Base-by-base conservation (phyloP, 2,888 invertebrate species). In the Harpagoxenus sublaevis region DNA sequence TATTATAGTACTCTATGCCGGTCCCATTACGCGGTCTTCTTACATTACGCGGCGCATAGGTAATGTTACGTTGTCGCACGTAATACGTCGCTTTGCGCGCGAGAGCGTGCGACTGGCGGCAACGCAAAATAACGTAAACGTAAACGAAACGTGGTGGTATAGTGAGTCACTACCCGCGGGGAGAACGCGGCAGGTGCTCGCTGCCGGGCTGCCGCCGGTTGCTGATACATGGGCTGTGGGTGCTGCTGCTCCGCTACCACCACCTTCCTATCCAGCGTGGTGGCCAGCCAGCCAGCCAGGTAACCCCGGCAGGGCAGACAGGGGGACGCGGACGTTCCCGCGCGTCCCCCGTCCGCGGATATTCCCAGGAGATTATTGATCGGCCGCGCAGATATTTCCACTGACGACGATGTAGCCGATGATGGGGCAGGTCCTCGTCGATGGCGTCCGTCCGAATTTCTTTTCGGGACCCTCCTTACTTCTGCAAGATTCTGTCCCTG, bases 311-410 rank as follows among this genome's bases (percentile, higher is more conserved):
- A 90, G 91, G 78, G 83, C 73, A 65, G 83, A 85, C 91, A 91
- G 91, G 93, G 92, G 93, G 90, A 92, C n/a, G n/a, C 51, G 18
- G n/a, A n/a, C 23, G 42, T 42, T 9, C 53, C 53, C 53, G 9
- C 53, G 53, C 53, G 53, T 51, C 51, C 23, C 53, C 53, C 53
- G 23, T n/a, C n/a, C 53, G 53, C 92, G 94, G 94, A 94, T 94
- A 93, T 94, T 94, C 93, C 94, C 93, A 93, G 93, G 92, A 94
- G 93, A 94, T 94, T 94, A 94, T 94, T 94, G 94, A 94, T 94
- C 94, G 92, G 71, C 81, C 89, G 86, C 83, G 88, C 90, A 91
- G 93, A 93, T 93, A 93, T 91, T 92, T 93, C 88, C 89, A 92
- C 91, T 88, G 31, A 87, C 83, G 87, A 88, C 87, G 85, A 88